These are phyloP conservation scores for Cephus nigrinus DNA, from an alignment of 2,888 invertebrate genomes.

Conservation along the genomic window DNA sequence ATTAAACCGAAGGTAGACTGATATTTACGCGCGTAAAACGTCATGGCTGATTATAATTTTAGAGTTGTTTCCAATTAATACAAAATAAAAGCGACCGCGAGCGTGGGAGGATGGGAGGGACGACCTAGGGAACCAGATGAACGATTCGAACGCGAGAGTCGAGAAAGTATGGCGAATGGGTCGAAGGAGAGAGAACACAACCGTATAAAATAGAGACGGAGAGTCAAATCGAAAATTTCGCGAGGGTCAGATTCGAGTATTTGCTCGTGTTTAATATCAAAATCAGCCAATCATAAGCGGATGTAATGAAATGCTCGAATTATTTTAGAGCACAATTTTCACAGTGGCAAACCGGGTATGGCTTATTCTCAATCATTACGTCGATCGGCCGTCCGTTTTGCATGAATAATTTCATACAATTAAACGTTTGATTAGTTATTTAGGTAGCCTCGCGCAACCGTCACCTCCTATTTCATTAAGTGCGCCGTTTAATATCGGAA, in stretches of 20 bases:
- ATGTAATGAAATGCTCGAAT: constrained; percentile 46
- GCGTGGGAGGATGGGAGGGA: constrained; percentile 4
- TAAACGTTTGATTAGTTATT: constrained; percentile 28
- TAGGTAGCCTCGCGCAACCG: background rate
- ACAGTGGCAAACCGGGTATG: background rate
- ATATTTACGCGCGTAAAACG: constrained; percentile 43
- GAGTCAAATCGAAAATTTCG: background rate
- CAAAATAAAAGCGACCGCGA: constrained; percentile 41
- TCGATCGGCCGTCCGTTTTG: constrained; percentile 24
- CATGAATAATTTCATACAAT: constrained; percentile 32
- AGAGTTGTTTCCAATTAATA: constrained; percentile 51
- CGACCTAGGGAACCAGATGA: constrained; percentile 2
- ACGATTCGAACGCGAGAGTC: constrained; percentile 11
- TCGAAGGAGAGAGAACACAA: constrained; percentile 1
- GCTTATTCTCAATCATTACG: constrained; percentile 39
- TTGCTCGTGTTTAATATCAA: constrained; percentile 47
- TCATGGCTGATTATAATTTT: constrained; percentile 48
- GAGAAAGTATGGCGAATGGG: constrained; percentile 14
- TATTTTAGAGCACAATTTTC: constrained; percentile 30
- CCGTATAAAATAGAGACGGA: constrained; percentile 13
- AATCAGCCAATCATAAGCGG: constrained; percentile 45
- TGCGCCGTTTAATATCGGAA: background rate
- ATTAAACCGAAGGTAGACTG: constrained; percentile 15
- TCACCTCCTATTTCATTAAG: background rate
- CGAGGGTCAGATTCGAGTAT: constrained; percentile 11